Base-by-base conservation (phyloP, 2,113 vertebrate genomes). In the Guaruba guarouba region DNA sequence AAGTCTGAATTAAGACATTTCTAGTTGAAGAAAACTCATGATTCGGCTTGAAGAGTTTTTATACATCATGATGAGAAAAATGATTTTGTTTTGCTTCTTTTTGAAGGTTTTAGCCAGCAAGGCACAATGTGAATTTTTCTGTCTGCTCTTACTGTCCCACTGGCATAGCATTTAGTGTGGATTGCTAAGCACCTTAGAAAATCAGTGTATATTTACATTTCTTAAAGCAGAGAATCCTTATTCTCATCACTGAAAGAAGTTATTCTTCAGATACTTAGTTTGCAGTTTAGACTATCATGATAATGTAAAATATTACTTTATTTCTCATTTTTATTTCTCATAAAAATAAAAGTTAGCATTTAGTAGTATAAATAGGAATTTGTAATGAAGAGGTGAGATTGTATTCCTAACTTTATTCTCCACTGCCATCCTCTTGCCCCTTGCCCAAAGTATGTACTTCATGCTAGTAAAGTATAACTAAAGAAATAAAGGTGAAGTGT, bases 381-480 rank as follows among this genome's bases (percentile, higher is more conserved):
- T 77, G 10, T 27, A 39, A 37, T 10, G 54, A 57, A 37, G 54
- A 57, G 33, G n/a, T 44, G 41, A 51, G 35, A 46, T 24, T 73
- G 17, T 37, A 43, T 25, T 64, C 67, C 73, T 29, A 44, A 17
- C 8, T 73, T 39, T 7, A 15, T 70, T 55, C 78, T 39, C n/a
- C 9, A 24, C 39, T 1, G 0, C 46, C 33, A 4, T 64, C 3
- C 31, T 66, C 23, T 51, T 7, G 17, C 12, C 8, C 27, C 13
- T 25, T 68, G 22, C 78, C 35, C 44, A 29, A 51, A 48, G 28
- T 8, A 41, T 23, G 9, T 19, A 37, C n/a, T 55, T 28, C 51
- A 2, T 54, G 13, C 49, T 87, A 25, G 14, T 43, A 13, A 82
- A 63, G 59, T 27, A 17, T 7, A 74, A n/a, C 9, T 62, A 43